Conservation (phyloP, 2,797 vertebrate genomes). For the Halcyon smyrnensis region DNA sequence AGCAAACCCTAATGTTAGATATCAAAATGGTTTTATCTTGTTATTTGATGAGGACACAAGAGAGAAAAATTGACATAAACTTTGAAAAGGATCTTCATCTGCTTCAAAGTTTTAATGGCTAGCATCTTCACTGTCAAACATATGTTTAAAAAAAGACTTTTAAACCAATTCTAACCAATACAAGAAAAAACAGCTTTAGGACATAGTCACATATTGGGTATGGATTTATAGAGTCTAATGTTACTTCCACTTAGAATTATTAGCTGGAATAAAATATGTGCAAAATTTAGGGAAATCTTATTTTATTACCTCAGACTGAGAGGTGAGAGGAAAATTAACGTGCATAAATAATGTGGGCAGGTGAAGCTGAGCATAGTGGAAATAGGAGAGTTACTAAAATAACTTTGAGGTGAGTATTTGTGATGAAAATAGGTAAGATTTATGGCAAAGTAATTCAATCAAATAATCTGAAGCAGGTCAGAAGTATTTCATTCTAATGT, state of each 20-base stretch:
- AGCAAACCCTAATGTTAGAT: background rate
- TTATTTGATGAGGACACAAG: background rate
- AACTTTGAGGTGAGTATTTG: slow-evolving; percentile 36
- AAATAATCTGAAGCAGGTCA: slow-evolving; percentile 9
- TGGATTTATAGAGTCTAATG: background rate
- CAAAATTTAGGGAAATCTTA: background rate
- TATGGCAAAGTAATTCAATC: slow-evolving; percentile 36
- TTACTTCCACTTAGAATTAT: background rate
- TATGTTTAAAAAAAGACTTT: background rate
- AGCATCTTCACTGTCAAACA: background rate
- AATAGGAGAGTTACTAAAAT: slow-evolving; percentile 21
- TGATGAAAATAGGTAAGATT: slow-evolving; percentile 48
- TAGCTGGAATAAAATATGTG: background rate
- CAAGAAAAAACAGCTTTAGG: background rate
- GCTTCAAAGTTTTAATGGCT: background rate
- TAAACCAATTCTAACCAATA: background rate
- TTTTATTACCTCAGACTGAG: background rate
- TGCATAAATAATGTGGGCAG: background rate
- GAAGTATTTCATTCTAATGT: slow-evolving; percentile 29
- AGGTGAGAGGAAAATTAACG: background rate
- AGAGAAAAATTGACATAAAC: background rate
- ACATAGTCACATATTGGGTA: background rate
- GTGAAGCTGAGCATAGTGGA: background rate
- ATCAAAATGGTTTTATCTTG: background rate
- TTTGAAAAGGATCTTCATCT: background rate